Conservation (phyloP, 1,140 invertebrate genomes). For the Bemisia tabaci region DNA sequence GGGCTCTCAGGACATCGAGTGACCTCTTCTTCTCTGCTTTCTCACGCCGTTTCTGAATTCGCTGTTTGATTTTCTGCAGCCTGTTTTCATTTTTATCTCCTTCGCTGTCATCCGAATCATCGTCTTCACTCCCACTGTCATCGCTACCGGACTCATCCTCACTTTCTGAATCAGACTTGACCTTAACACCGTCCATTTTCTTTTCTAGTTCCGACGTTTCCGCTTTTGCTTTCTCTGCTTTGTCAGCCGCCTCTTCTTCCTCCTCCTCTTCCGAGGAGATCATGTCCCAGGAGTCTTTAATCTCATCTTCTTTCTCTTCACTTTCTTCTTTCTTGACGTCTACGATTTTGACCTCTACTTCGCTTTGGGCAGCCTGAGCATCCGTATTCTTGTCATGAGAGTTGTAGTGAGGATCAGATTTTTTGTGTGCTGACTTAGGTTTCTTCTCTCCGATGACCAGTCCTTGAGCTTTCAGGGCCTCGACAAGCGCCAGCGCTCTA, state of each 20-base stretch:
- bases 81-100: constrained; percentile 29
- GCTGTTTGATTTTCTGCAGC: constrained; percentile 38
- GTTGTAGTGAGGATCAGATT: not conserved
- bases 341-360: constrained; percentile 18
- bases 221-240: not conserved
- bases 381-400: constrained; percentile 6
- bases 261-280: constrained; percentile 26
- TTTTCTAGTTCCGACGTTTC: not conserved
- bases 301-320: constrained; percentile 36
- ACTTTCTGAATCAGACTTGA: constrained; percentile 10
- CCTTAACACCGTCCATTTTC: not conserved
- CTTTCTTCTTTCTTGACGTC: constrained; percentile 16
- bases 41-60: constrained; percentile 53
- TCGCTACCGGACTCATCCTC: not conserved
- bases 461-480: constrained; percentile 34
- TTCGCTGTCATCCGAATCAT: constrained; percentile 6
- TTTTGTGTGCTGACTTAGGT: not conserved
- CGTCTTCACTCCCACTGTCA: constrained; percentile 7
- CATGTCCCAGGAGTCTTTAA: constrained; percentile 74
- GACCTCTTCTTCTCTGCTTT: constrained; percentile 61
- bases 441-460: not conserved
- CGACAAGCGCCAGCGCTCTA: constrained; percentile 72
- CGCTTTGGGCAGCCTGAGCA: not conserved
- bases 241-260: constrained; percentile 21
- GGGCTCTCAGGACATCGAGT: constrained; percentile 71